Conservation (phyloP, 2,113 vertebrate genomes). For the Thymallus thymallus region DNA sequence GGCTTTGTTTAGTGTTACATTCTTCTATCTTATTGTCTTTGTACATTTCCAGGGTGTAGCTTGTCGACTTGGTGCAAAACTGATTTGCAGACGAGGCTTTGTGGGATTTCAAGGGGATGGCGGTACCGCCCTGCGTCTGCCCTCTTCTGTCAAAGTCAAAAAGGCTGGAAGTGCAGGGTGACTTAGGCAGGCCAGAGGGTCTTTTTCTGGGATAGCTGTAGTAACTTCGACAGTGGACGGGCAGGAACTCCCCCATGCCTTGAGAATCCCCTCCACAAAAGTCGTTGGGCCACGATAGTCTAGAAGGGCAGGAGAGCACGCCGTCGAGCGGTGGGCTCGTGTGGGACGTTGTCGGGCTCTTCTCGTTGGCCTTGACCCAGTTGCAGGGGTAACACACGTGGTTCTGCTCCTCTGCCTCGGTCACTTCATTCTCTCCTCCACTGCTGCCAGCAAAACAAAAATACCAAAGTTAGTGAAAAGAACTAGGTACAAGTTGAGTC, state of each 20-base stretch:
- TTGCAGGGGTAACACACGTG: slow-evolving; percentile 85
- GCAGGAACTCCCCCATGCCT: slow-evolving; percentile 78
- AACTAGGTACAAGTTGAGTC: neutral
- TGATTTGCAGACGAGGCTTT: slow-evolving; percentile 56
- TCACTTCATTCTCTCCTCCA: slow-evolving; percentile 76
- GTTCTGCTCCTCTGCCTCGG: slow-evolving; percentile 72
- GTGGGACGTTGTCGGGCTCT: slow-evolving; percentile 63
- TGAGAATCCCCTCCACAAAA: slow-evolving; percentile 79
- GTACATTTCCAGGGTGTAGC: slow-evolving; percentile 86
- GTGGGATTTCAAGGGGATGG: slow-evolving; percentile 50
- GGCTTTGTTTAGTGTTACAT: slow-evolving; percentile 81
- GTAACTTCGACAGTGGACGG: slow-evolving; percentile 84
- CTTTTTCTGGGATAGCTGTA: slow-evolving; percentile 96
- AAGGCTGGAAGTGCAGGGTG: slow-evolving; percentile 78
- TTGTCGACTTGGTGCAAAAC: slow-evolving; percentile 87
- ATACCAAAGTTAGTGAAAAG: neutral
- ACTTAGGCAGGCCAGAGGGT: slow-evolving; percentile 82
- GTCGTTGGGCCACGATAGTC: slow-evolving; percentile 93
- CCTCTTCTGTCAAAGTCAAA: slow-evolving; percentile 78
- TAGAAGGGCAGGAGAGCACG: slow-evolving; percentile 61
- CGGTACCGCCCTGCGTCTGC: slow-evolving; percentile 37
- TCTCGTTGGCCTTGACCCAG: slow-evolving; percentile 74
- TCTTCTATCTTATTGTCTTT: slow-evolving; percentile 75
- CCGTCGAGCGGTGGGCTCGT: slow-evolving; percentile 72
- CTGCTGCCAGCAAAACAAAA: slow-evolving; percentile 46